Evolutionary conservation across 2,797 vertebrate genomes (phyloP).

Genomic region (Notolabrus celidotus): DNA sequence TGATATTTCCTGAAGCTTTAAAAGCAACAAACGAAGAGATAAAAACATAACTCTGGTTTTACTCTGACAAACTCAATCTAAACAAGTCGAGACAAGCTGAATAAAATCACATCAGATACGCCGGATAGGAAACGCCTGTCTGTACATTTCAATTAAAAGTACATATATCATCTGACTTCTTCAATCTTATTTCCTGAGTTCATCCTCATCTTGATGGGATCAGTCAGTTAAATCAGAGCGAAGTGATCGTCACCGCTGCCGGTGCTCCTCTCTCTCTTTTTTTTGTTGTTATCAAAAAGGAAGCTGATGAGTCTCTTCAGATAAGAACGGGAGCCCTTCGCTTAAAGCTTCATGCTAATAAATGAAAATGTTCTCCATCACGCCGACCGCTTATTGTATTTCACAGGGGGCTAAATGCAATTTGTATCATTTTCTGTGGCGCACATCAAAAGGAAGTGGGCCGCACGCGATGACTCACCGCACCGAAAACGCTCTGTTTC

Average conservation of each 20-base stretch:
- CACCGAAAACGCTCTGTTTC: constrained; percentile 76
- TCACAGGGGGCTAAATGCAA: constrained; percentile 79
- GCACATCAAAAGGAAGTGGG: constrained; percentile 80
- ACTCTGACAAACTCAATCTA: constrained; percentile 33
- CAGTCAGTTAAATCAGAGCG: too few relatives aligned
- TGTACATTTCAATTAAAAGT: constrained; percentile 38
- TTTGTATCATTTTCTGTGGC: constrained; percentile 80
- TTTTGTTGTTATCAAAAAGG: constrained; percentile 63
- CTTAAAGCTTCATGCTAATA: constrained; percentile 77
- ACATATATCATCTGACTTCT: constrained; percentile 33
- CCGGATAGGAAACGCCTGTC: constrained; percentile 16
- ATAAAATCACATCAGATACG: constrained; percentile 13
- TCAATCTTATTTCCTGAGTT: constrained; percentile 66
- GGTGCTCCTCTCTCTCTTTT: constrained; percentile 25
- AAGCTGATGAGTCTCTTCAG: constrained; percentile 73
- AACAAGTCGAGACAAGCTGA: constrained; percentile 56
- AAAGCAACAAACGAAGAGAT: background rate
- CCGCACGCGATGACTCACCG: constrained; percentile 75
- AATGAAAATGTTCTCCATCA: constrained; percentile 86
- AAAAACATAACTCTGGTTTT: constrained; percentile 14
- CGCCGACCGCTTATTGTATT: constrained; percentile 82
- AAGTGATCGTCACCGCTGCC: constrained; percentile 39
- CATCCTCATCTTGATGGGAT: constrained; percentile 59
- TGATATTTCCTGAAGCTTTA: background rate
- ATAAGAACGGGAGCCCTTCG: constrained; percentile 76